These are phyloP conservation scores for Sebastes nivosus DNA, from an alignment of 2,797 vertebrate species.

Conservation along the genomic window DNA sequence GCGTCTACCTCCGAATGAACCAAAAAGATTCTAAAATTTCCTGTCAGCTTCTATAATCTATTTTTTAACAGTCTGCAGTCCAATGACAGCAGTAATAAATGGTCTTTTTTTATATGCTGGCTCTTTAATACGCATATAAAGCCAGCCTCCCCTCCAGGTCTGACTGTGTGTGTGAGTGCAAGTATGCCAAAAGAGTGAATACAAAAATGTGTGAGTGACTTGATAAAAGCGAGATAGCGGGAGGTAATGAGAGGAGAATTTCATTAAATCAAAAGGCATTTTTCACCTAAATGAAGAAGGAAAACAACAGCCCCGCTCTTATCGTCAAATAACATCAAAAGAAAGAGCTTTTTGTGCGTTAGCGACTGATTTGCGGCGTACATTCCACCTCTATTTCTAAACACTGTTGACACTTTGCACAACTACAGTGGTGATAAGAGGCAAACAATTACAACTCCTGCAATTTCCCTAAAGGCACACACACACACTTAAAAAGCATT, in stretches of 20 bases:
- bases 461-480: slow-evolving; percentile 4
- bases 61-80: slow-evolving; percentile 29
- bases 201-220: slow-evolving; percentile 54
- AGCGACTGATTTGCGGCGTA: slow-evolving; percentile 36
- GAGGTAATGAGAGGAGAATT: slow-evolving; percentile 63
- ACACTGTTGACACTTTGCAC: slow-evolving; percentile 49
- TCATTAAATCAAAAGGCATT: slow-evolving; percentile 55
- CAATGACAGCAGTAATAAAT: slow-evolving; percentile 48
- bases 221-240: slow-evolving; percentile 58
- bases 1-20: not conserved
- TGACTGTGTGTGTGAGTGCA: slow-evolving; percentile 1
- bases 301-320: slow-evolving; percentile 38
- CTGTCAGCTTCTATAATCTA: slow-evolving; percentile 46
- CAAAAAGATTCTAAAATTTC: not conserved
- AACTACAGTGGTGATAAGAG: slow-evolving; percentile 44
- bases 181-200: slow-evolving; percentile 23
- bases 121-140: slow-evolving; percentile 45
- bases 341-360: slow-evolving; percentile 27
- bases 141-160: not conserved
- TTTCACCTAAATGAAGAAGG: slow-evolving; percentile 36
- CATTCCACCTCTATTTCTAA: slow-evolving; percentile 37
- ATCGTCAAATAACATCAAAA: slow-evolving; percentile 49
- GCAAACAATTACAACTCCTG: slow-evolving; percentile 57
- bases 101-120: slow-evolving; percentile 62
- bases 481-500: slow-evolving; percentile 8